Percentiles rank a stretch among this genome's conserved stretches.
Evolutionary conservation across 2,113 vertebrate species (phyloP).

Genomic region (Megaleporinus macrocephalus): DNA sequence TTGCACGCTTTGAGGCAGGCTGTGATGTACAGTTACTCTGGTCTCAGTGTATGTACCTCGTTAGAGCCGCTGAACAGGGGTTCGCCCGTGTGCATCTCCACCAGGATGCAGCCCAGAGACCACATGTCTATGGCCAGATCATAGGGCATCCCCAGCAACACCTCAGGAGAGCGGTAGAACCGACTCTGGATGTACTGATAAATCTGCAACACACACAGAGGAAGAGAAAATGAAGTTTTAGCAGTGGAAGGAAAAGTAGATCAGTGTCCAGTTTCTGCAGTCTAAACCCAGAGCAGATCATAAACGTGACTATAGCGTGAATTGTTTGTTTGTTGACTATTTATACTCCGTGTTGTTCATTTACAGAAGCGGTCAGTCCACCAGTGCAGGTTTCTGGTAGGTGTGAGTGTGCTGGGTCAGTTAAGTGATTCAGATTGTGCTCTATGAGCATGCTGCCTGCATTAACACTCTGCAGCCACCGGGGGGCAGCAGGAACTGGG

Average conservation of each 20-base stretch:
- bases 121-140: conserved; percentile 97
- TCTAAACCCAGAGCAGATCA: too few species aligned
- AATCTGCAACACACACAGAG: conserved; percentile 75
- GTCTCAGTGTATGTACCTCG: conserved; percentile 76
- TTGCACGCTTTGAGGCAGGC: not conserved
- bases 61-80: conserved; percentile 94
- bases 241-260: too few species aligned
- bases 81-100: conserved; percentile 96
- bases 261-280: too few species aligned
- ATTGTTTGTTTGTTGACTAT: too few species aligned
- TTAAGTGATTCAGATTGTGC: not conserved
- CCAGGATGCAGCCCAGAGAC: conserved; percentile 93
- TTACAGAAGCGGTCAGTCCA: too few species aligned
- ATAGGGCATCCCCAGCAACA: conserved; percentile 91
- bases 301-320: too few species aligned
- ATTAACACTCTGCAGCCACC: conserved; percentile 36
- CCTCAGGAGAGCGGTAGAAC: conserved; percentile 93
- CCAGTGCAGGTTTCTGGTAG: too few species aligned
- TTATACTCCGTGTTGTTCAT: too few species aligned
- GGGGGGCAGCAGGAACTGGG: conserved; percentile 46
- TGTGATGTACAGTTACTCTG: not conserved
- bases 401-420: too few species aligned
- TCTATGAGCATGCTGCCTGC: not conserved
- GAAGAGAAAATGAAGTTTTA: not conserved
- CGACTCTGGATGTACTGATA: conserved; percentile 97